Evolutionary conservation across 2,113 vertebrate genomes (phyloP).

Genomic region (Ptilorrhoa leucosticta): DNA sequence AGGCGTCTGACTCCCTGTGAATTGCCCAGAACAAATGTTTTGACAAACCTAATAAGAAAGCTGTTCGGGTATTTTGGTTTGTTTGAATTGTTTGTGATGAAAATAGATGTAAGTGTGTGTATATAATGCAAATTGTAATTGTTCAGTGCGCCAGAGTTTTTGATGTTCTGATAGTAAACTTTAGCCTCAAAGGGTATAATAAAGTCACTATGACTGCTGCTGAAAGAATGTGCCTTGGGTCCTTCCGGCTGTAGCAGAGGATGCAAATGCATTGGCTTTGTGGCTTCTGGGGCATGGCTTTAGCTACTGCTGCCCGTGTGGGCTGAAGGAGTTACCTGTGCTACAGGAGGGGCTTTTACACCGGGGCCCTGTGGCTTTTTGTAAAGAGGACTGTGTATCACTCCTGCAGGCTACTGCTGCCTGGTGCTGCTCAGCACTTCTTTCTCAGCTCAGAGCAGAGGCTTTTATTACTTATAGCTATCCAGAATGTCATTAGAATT

Average conservation of each 20-base stretch:
- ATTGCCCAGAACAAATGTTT: neutral
- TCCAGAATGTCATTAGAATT: neutral
- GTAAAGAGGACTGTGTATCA: accelerated
- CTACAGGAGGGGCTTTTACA: neutral
- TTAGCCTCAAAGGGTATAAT: neutral
- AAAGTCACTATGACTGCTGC: neutral
- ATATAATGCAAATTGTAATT: neutral
- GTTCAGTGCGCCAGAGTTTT: neutral
- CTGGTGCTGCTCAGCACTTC: neutral
- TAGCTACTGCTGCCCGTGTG: neutral
- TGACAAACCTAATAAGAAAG: neutral
- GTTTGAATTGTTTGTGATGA: neutral
- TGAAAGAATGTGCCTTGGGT: neutral
- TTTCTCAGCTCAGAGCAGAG: neutral
- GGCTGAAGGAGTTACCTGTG: neutral
- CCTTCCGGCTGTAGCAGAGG: neutral
- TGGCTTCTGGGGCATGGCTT: neutral
- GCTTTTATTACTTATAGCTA: neutral
- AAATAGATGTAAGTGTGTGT: neutral
- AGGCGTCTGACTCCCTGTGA: neutral
- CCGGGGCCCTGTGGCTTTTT: neutral
- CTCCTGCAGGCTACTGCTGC: neutral
- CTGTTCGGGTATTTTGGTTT: neutral
- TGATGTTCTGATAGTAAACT: neutral
- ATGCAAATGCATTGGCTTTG: neutral